Evolutionary conservation across 2,113 vertebrate genomes (phyloP), one percentile per base, ranked within the genome.

Genomic region (Aythya baeri): DNA sequence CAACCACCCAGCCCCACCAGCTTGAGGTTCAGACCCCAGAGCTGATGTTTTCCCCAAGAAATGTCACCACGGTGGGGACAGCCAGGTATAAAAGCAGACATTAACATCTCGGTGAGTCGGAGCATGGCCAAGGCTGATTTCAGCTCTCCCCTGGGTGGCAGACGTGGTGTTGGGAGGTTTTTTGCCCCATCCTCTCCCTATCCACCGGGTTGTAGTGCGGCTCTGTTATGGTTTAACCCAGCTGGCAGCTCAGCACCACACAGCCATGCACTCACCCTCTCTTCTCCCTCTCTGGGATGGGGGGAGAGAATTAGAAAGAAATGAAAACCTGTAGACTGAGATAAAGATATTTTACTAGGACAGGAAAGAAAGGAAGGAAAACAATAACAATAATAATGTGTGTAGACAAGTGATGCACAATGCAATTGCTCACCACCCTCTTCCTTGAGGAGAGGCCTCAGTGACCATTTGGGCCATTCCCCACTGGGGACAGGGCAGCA

Each of bases 161-260:
- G 59, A 32, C 0, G 4, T 9, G 23, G 14, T 0, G 0, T 8
- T 11, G 20, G 43, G 63, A 58, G 21, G 52, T 25, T 77, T 77
- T 72, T n/a, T 86, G 21, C 23, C 29, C 38, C 25, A 31, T 11
- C n/a, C 31, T 79, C 17, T 79, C 29, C 66, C 16, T 9, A n/a
- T 17, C 61, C 44, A n/a, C 11, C 17, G 49, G 13, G 38, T 27
- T 59, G n/a, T 78, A 65, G 15, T 29, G 55, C 17, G 63, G 23
- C 38, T 26, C 44, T 21, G 44, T 46, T 46, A 9, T 4, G 44
- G 44, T 18, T 46, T 46, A 46, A 46, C 44, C 44, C 44, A 46
- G 44, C 44, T 4, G 4, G 44, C 44, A 46, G 44, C 46, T 49
- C 20, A 22, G 20, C 20, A 49, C 46, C 46, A 49, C 46, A 49